Conservation (phyloP, 2,113 vertebrate genomes). For the Panurus biarmicus region DNA sequence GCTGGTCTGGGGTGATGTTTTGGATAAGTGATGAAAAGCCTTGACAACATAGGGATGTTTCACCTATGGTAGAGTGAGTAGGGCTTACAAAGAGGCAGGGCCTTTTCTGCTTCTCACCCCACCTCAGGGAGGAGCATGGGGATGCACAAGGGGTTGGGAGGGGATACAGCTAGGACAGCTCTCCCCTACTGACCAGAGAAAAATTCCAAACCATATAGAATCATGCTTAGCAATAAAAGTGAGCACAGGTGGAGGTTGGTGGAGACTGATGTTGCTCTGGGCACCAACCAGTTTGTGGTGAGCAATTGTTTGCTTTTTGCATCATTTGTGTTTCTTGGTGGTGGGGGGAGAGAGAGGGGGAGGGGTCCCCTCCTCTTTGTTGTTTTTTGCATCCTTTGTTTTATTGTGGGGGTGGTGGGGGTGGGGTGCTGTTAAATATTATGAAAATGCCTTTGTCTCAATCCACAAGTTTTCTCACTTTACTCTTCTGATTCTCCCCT, state of each 20-base stretch:
- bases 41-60: background rate
- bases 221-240: background rate
- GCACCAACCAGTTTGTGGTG: background rate
- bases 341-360: rapidly evolving
- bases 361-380: background rate
- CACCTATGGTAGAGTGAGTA: background rate
- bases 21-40: background rate
- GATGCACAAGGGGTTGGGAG: background rate
- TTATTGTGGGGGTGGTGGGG: background rate
- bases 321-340: background rate
- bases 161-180: background rate
- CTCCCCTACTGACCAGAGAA: background rate
- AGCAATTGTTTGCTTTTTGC: background rate
- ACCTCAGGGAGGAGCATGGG: rapidly evolving
- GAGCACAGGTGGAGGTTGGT: background rate
- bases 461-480: background rate
- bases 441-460: background rate
- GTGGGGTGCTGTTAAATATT: background rate
- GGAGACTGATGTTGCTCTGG: background rate
- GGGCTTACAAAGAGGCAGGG: background rate
- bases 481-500: rapidly evolving
- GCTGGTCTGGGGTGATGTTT: background rate
- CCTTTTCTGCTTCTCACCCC: background rate
- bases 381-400: background rate
- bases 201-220: background rate